Percentiles rank a stretch among this genome's conserved stretches.
phyloP scores from a whole-genome alignment of 2,113 vertebrate species.

The Sceloporus undulatus region DNA sequence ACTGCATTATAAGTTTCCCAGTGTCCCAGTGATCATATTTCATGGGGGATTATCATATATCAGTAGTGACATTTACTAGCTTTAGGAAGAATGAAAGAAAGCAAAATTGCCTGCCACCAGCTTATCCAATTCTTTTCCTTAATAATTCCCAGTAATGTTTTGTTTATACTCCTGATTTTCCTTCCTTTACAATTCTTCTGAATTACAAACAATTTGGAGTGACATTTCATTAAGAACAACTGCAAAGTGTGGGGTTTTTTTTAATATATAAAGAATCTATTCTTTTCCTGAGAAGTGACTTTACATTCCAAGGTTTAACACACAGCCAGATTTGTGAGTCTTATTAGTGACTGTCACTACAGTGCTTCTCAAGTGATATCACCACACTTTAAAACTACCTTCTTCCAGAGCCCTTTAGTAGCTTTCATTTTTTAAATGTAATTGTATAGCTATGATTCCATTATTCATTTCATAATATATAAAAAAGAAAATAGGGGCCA shows the following conservation, averaged over 20 bases:
- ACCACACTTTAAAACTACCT: not conserved
- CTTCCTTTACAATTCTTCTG: not conserved
- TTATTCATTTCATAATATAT: not conserved
- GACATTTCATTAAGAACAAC: slow-evolving; percentile 2
- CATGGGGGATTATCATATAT: slow-evolving; percentile 28
- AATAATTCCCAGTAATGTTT: slow-evolving; percentile 9
- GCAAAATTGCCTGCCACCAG: slow-evolving; percentile 4
- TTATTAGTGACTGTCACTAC: not conserved
- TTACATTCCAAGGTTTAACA: not conserved
- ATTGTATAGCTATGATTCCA: not conserved
- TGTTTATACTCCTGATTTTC: slow-evolving; percentile 4
- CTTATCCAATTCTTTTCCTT: not conserved
- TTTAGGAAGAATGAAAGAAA: slow-evolving; percentile 19
- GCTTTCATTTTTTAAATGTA: not conserved
- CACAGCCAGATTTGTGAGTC: not conserved
- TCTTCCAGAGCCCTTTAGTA: not conserved
- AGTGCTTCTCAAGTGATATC: not conserved
- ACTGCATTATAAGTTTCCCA: not conserved
- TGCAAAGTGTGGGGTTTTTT: not conserved
- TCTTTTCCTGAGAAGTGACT: not conserved
- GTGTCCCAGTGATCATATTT: slow-evolving; percentile 19
- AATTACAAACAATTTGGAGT: not conserved
- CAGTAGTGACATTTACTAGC: slow-evolving; percentile 16
- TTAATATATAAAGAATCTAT: not conserved
- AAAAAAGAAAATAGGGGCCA: not conserved